phyloP scores from a whole-genome alignment of 1,140 invertebrate genomes.

The Pseudomyrmex concolor region DNA sequence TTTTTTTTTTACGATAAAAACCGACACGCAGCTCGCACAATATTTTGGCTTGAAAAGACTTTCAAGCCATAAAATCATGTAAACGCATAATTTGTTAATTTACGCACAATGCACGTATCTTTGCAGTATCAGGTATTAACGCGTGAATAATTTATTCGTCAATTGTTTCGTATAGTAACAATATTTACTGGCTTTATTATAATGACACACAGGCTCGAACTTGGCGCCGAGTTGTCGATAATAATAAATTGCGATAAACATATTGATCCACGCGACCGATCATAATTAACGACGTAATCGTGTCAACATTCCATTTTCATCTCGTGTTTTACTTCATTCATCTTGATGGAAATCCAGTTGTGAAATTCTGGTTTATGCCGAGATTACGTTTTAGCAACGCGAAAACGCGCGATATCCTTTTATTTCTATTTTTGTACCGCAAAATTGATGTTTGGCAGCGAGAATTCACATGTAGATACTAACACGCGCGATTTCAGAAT shows the following conservation, averaged over 20 bases:
- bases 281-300: constrained; percentile 35
- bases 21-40: neutral
- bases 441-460: too few species aligned
- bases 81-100: constrained; percentile 52
- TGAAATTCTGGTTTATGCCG: too few species aligned
- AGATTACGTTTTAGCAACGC: too few species aligned
- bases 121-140: constrained; percentile 61
- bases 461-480: neutral
- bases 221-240: constrained; percentile 46
- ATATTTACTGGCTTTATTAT: constrained; percentile 52
- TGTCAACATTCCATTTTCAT: constrained; percentile 40
- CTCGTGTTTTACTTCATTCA: neutral
- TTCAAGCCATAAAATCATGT: constrained; percentile 1
- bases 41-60: neutral
- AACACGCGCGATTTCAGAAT: constrained; percentile 13
- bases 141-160: constrained; percentile 61
- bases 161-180: constrained; percentile 59
- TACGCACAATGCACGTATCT: constrained; percentile 9
- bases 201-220: constrained; percentile 53
- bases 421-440: too few species aligned
- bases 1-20: constrained; percentile 5
- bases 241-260: constrained; percentile 65
- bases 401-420: too few species aligned
- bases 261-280: constrained; percentile 50
- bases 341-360: too few species aligned